Conservation (phyloP, 2,113 vertebrate genomes). For the Microtus oregoni region DNA sequence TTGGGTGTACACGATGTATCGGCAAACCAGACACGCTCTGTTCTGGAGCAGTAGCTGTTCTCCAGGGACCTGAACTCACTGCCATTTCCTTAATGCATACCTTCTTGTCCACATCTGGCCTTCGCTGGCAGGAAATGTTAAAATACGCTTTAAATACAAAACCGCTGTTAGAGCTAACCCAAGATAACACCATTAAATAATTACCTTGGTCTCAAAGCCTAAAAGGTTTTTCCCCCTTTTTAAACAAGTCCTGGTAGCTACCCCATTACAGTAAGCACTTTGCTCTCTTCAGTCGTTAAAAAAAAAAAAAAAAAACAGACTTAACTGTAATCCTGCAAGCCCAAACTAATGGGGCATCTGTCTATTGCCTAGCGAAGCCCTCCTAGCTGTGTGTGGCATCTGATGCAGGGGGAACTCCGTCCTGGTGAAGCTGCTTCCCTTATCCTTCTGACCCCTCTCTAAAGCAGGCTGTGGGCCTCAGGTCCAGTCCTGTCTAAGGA, state of each 20-base stretch:
- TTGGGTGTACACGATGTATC: neutral
- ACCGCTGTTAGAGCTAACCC: neutral
- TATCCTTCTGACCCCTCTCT: neutral
- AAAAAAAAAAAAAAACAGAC: neutral
- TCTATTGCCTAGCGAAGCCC: neutral
- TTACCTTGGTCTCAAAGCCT: constrained; percentile 21
- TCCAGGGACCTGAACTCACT: neutral
- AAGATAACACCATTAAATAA: constrained; percentile 17
- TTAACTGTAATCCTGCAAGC: neutral
- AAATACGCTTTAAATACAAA: constrained; percentile 44
- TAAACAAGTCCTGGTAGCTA: constrained; percentile 15
- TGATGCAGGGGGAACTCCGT: neutral
- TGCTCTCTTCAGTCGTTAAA: neutral
- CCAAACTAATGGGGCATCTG: neutral
- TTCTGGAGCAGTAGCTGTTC: neutral
- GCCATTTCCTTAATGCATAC: neutral
- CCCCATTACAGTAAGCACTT: neutral
- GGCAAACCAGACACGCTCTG: neutral
- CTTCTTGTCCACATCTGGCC: constrained; percentile 16
- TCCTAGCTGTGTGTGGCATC: neutral
- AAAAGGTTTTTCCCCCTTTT: constrained; percentile 4
- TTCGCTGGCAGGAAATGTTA: constrained; percentile 38
- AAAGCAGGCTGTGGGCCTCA: neutral
- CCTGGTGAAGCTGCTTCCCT: neutral
- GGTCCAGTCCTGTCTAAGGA: neutral